Conservation (phyloP, 2,113 vertebrate species). For the Mesembrinibis cayennensis region DNA sequence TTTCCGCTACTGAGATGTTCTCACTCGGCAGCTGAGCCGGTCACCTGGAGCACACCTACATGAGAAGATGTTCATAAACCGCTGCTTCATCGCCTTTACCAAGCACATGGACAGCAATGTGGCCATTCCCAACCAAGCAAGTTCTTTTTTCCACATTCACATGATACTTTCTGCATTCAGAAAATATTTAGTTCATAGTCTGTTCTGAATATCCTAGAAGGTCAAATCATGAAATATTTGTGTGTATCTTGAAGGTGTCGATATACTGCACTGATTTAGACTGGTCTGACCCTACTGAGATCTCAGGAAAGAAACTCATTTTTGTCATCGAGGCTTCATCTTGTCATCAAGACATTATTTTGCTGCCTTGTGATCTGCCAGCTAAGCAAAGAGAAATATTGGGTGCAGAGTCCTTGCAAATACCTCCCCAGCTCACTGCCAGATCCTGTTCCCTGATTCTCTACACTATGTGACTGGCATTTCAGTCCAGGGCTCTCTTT, state of each 20-base stretch:
- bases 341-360: not conserved
- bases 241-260: not conserved
- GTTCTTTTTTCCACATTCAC: not conserved
- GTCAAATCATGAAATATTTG: not conserved
- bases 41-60: fast-evolving
- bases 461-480: fast-evolving
- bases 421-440: not conserved
- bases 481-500: not conserved
- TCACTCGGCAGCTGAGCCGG: not conserved
- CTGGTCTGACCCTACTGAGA: not conserved
- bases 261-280: not conserved
- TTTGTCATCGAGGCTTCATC: not conserved
- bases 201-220: not conserved
- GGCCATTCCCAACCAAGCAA: not conserved
- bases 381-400: not conserved
- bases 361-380: not conserved
- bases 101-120: not conserved
- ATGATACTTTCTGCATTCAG: not conserved
- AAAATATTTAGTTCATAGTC: not conserved
- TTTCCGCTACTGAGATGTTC: not conserved
- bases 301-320: not conserved
- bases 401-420: not conserved
- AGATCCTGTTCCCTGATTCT: not conserved
- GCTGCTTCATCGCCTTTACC: not conserved
- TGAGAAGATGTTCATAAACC: not conserved